These are phyloP conservation scores for Rhinichthys osculus DNA, from an alignment of 2,797 vertebrate species.

Conservation along the genomic window DNA sequence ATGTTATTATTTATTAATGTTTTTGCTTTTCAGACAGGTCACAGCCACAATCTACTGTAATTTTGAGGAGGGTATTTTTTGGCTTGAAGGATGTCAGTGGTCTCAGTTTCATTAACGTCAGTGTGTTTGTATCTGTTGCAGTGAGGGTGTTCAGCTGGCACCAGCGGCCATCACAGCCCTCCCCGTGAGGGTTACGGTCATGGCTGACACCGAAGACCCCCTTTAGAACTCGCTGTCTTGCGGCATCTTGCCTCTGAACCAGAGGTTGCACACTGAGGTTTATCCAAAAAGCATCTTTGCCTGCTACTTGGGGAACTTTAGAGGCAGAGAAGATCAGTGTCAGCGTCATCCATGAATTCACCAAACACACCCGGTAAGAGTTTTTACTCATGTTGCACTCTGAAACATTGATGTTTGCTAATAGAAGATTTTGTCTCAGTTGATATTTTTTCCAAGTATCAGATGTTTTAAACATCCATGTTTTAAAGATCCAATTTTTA, in stretches of 20 bases:
- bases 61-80: not conserved
- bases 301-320: not conserved
- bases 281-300: not conserved
- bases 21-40: constrained; percentile 1
- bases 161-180: constrained; percentile 13
- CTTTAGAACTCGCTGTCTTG: constrained; percentile 64
- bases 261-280: not conserved
- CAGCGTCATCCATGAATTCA: constrained; percentile 72
- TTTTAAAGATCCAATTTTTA: not conserved
- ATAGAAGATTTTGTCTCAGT: not conserved
- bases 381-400: not conserved
- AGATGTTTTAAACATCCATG: not conserved
- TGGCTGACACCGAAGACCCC: constrained; percentile 75
- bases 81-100: not conserved
- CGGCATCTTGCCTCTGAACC: constrained; percentile 24
- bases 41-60: not conserved
- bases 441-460: not conserved
- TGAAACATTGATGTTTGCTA: not conserved
- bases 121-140: constrained; percentile 31
- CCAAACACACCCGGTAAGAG: constrained; percentile 72
- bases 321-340: constrained; percentile 33
- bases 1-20: not conserved
- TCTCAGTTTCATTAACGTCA: not conserved
- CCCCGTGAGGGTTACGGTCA: constrained; percentile 54
- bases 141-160: constrained; percentile 22